Evolutionary conservation across 1,140 invertebrate species (phyloP).

Genomic region (Bombus consobrinus): DNA sequence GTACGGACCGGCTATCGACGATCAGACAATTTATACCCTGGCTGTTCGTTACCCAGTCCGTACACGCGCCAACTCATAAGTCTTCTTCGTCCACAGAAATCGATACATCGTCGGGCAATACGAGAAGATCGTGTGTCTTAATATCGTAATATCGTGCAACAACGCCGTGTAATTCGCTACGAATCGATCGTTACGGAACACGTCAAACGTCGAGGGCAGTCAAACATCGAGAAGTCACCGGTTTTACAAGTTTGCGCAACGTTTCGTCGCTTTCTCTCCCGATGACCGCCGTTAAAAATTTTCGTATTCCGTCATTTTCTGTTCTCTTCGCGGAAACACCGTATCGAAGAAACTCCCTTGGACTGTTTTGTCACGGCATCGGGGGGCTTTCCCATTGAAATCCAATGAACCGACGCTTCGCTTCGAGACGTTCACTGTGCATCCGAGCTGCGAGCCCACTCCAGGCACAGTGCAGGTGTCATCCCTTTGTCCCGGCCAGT

Average conservation of each 20-base stretch:
- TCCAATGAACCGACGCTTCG: constrained; percentile 1
- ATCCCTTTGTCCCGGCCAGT: constrained; percentile 21
- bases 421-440: neutral
- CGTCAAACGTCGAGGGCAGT: too few species aligned
- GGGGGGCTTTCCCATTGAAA: constrained; percentile 12
- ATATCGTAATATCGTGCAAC: neutral
- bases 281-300: neutral
- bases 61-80: constrained; percentile 52
- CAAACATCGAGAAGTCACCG: neutral
- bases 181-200: neutral
- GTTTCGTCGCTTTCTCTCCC: neutral
- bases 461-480: constrained; percentile 23
- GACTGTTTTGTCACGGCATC: constrained; percentile 21
- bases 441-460: neutral
- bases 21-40: constrained; percentile 62
- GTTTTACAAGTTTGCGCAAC: constrained; percentile 4
- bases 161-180: neutral
- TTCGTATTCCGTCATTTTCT: neutral
- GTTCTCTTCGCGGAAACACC: neutral
- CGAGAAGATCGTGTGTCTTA: constrained; percentile 36
- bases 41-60: constrained; percentile 45
- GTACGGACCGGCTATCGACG: constrained; percentile 47
- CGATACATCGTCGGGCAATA: constrained; percentile 47
- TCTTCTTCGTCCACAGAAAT: constrained; percentile 56
- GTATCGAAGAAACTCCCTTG: neutral